Evolutionary conservation across 2,888 invertebrate genomes (phyloP).

Genomic region (Nomada flava): DNA sequence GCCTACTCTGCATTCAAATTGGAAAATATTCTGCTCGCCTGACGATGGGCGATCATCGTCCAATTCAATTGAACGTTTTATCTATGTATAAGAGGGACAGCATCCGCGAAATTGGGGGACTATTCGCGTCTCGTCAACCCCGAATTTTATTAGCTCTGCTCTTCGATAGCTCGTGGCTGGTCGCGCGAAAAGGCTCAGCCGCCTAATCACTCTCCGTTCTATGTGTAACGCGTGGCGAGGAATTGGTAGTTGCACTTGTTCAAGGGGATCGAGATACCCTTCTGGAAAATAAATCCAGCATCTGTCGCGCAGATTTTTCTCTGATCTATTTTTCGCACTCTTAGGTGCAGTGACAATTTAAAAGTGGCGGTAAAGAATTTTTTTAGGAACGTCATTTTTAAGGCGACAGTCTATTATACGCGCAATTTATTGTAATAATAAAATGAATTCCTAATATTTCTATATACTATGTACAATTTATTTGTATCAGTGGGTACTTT

Average conservation of each 20-base stretch:
- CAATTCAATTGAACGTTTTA: slow-evolving; percentile 54
- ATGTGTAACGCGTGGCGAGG: slow-evolving; percentile 60
- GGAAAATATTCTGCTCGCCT: slow-evolving; percentile 30
- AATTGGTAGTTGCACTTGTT: slow-evolving; percentile 48
- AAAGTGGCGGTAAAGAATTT: no score
- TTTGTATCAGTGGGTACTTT: no score
- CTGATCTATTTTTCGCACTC: background rate
- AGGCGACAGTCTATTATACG: no score
- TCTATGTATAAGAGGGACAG: slow-evolving; percentile 26
- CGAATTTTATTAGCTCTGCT: slow-evolving; percentile 54
- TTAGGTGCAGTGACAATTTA: no score
- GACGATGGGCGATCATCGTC: slow-evolving; percentile 34
- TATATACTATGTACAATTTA: no score
- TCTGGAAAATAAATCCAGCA: slow-evolving; percentile 44
- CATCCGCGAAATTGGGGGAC: slow-evolving; percentile 27
- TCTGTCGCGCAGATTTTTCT: slow-evolving; percentile 49
- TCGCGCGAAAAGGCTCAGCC: slow-evolving; percentile 57
- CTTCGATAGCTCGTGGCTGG: slow-evolving; percentile 27
- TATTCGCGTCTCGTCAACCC: slow-evolving; percentile 12
- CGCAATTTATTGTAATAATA: no score
- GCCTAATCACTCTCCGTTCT: slow-evolving; percentile 52
- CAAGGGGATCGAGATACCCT: slow-evolving; percentile 35
- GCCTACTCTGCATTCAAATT: slow-evolving; percentile 33
- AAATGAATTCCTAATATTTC: no score
- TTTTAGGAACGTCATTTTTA: no score